Evolutionary conservation across 2,888 invertebrate species (phyloP).

Genomic region (Andrena bucephala): DNA sequence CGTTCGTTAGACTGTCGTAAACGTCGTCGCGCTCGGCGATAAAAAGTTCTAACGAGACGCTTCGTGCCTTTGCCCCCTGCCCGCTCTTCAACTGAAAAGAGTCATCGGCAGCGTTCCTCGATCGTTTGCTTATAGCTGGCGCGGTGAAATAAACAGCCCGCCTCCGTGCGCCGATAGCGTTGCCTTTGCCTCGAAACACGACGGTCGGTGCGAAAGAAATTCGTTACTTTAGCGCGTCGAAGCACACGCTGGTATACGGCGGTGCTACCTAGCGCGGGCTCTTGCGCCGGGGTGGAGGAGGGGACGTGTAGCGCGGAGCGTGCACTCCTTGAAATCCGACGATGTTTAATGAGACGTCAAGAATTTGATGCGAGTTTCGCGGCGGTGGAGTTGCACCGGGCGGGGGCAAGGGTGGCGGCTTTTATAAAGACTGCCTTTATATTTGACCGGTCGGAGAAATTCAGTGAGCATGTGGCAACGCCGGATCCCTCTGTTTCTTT

Average conservation of each 20-base stretch:
- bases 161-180: background rate
- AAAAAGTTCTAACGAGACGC: constrained; percentile 44
- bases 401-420: constrained; percentile 37
- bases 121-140: constrained; percentile 19
- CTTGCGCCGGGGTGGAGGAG: too few species aligned
- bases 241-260: background rate
- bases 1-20: constrained; percentile 53
- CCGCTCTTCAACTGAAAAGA: constrained; percentile 8
- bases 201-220: background rate
- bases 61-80: background rate
- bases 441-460: constrained; percentile 74
- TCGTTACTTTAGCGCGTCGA: too few species aligned
- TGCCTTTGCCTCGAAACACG: background rate
- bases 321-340: constrained; percentile 69
- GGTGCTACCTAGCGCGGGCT: background rate
- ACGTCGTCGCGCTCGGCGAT: constrained; percentile 46
- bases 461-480: constrained; percentile 78
- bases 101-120: constrained; percentile 25
- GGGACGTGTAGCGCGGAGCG: background rate
- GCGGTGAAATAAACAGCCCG: constrained; percentile 26
- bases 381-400: constrained; percentile 52
- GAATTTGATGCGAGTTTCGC: constrained; percentile 73
- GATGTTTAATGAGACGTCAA: constrained; percentile 75
- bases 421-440: constrained; percentile 73
- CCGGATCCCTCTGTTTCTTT: constrained; percentile 62